phyloP scores from a whole-genome alignment of 1,140 invertebrate species.

The Callitettix versicolor region DNA sequence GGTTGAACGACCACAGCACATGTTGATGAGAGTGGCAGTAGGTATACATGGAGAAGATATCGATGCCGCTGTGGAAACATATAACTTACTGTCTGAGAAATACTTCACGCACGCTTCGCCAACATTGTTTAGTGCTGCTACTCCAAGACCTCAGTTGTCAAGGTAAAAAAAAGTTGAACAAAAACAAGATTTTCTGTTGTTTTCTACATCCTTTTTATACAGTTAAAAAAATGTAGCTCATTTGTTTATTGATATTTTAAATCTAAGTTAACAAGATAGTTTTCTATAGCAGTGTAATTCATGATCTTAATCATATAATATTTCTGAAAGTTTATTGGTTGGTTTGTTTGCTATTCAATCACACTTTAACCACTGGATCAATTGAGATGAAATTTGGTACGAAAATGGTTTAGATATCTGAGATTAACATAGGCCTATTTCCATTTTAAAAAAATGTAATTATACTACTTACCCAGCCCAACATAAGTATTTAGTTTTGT shows the following conservation, averaged over 20 bases:
- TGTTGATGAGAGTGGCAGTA: slow-evolving; percentile 96
- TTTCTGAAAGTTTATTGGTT: too few species aligned
- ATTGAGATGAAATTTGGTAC: too few species aligned
- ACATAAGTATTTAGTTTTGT: too few species aligned
- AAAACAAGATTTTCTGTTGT: not conserved
- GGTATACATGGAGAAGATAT: slow-evolving; percentile 95
- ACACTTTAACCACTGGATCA: too few species aligned
- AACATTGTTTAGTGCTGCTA: slow-evolving; percentile 92
- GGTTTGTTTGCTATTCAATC: too few species aligned
- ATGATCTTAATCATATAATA: too few species aligned
- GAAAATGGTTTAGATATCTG: too few species aligned
- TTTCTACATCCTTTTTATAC: not conserved
- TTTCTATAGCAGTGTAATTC: too few species aligned
- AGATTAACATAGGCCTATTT: too few species aligned
- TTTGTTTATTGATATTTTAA: not conserved
- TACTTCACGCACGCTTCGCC: slow-evolving; percentile 98
- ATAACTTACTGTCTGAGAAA: slow-evolving; percentile 88
- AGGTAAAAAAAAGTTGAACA: slow-evolving; percentile 36
- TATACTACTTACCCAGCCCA: too few species aligned
- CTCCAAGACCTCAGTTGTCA: slow-evolving; percentile 82
- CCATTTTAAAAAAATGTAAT: too few species aligned
- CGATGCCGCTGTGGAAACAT: slow-evolving; percentile 89
- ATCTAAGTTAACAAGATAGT: not conserved
- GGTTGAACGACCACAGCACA: slow-evolving; percentile 93
- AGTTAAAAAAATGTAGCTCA: not conserved